Conservation (phyloP, 2,113 vertebrate species). For the Cyprinodon tularosa region DNA sequence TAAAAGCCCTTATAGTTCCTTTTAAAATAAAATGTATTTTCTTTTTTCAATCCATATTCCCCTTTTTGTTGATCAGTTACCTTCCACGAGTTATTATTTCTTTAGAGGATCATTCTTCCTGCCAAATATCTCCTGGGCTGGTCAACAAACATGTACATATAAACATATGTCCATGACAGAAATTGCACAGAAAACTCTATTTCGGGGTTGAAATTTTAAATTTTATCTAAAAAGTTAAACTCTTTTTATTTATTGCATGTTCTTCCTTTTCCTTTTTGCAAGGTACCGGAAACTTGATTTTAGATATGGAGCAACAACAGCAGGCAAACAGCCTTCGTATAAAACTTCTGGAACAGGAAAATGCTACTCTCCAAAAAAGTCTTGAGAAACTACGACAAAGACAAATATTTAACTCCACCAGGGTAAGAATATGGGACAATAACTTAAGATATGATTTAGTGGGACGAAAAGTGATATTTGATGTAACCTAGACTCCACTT, state of each 20-base stretch:
- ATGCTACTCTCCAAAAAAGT: constrained; percentile 71
- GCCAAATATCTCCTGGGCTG: not conserved
- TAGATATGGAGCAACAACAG: constrained; percentile 92
- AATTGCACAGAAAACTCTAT: not conserved
- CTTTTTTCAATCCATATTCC: too few species aligned
- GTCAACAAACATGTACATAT: not conserved
- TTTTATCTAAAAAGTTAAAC: not conserved
- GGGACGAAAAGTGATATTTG: not conserved
- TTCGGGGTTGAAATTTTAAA: not conserved
- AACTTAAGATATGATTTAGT: not conserved
- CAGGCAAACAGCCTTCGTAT: constrained; percentile 88
- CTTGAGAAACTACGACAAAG: constrained; percentile 81
- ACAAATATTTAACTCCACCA: constrained; percentile 58
- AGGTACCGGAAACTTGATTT: constrained; percentile 84
- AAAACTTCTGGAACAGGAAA: constrained; percentile 87
- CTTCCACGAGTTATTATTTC: too few species aligned
- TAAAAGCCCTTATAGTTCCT: too few species aligned
- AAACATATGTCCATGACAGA: not conserved
- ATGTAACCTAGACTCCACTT: not conserved
- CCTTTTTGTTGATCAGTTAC: too few species aligned
- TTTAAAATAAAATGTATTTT: too few species aligned
- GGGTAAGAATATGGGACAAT: constrained; percentile 67
- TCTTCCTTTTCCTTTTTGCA: constrained; percentile 7
- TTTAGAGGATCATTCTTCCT: not conserved
- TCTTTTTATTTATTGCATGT: not conserved